Evolutionary conservation across 2,113 vertebrate genomes (phyloP).

Genomic region (Ciconia maguari): DNA sequence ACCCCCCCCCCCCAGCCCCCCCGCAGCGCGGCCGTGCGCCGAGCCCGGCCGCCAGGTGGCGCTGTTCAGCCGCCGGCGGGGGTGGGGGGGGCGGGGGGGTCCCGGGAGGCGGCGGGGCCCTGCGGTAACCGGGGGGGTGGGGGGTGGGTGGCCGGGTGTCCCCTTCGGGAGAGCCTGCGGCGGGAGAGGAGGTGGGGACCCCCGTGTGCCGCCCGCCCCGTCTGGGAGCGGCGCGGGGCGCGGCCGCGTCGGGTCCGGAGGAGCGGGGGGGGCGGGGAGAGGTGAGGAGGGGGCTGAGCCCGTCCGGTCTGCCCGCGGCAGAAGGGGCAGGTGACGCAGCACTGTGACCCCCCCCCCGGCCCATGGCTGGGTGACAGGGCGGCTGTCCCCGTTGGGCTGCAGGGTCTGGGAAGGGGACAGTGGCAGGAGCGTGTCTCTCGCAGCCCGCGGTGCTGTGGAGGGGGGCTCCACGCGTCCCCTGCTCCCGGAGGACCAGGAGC

Average conservation of each 20-base stretch:
- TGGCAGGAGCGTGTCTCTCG: neutral
- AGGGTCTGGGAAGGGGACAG: neutral
- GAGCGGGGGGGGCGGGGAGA: neutral
- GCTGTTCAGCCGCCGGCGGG: neutral
- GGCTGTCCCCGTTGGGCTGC: neutral
- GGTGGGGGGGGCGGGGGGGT: too few species aligned
- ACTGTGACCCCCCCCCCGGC: too few species aligned
- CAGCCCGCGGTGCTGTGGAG: neutral
- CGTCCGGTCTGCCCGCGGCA: too few species aligned
- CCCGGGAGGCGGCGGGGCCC: too few species aligned
- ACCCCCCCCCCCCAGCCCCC: neutral
- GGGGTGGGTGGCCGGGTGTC: neutral
- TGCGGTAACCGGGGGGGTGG: neutral
- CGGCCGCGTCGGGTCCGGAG: neutral
- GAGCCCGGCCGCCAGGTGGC: neutral
- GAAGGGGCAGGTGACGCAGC: neutral
- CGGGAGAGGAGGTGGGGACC: too few species aligned
- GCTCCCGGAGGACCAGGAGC: neutral
- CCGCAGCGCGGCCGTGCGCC: neutral
- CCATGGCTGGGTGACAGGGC: too few species aligned
- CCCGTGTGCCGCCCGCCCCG: too few species aligned
- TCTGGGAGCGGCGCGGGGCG: neutral
- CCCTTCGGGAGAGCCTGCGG: neutral
- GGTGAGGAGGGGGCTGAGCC: neutral
- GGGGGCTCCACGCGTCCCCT: accelerated